phyloP scores from a whole-genome alignment of 2,113 vertebrate species.

The Callospermophilus lateralis region DNA sequence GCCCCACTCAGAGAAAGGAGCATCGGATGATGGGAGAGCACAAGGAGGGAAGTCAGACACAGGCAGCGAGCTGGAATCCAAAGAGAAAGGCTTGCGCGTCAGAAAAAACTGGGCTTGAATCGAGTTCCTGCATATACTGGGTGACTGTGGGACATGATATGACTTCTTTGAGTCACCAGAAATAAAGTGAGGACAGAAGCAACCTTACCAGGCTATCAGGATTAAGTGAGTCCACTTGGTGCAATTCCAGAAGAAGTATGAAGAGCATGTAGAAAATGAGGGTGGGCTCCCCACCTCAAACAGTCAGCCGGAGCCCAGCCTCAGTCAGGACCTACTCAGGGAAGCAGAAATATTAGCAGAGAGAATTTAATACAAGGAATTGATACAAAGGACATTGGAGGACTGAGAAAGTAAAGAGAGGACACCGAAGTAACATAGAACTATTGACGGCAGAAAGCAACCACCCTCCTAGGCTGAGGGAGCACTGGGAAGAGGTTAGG shows the following conservation, averaged over 20 bases:
- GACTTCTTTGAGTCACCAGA: not conserved
- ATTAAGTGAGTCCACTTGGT: not conserved
- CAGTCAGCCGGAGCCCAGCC: not conserved
- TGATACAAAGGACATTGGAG: not conserved
- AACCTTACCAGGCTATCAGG: not conserved
- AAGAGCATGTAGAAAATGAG: not conserved
- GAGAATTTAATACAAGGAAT: not conserved
- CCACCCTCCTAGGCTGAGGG: not conserved
- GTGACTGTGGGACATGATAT: not conserved
- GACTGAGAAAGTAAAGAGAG: not conserved
- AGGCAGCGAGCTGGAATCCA: not conserved
- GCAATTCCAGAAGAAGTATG: too few relatives aligned
- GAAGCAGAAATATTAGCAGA: not conserved
- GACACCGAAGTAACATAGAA: not conserved
- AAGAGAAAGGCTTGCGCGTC: not conserved
- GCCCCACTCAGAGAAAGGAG: not conserved
- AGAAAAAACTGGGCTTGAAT: not conserved
- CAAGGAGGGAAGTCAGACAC: not conserved
- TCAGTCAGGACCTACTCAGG: not conserved
- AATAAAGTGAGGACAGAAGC: not conserved
- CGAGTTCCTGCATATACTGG: not conserved
- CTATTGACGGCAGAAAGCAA: not conserved
- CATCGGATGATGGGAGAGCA: not conserved
- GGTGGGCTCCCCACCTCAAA: not conserved
- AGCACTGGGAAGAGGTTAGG: not conserved